Evolutionary conservation across 2,113 vertebrate genomes (phyloP), one percentile per base, ranked within the genome.

Genomic region (Brachirus orientalis): DNA sequence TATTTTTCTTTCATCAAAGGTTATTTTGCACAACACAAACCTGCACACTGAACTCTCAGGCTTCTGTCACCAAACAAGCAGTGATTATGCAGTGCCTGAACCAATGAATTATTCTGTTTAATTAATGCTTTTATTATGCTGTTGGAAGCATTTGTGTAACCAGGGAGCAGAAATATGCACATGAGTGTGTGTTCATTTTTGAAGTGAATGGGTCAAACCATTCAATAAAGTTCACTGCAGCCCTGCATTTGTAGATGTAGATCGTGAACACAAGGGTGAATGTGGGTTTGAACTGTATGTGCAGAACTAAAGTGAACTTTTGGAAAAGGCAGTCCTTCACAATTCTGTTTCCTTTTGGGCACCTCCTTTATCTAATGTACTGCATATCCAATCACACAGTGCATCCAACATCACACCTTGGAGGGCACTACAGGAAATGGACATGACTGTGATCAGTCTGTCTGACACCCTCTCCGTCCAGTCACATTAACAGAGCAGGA

Each of bases 81-180:
- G 71, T 50, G 58, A 59, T 69, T 20, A 66, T 57, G 73, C 67
- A 80, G 59, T 35, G 45, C 55, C 63, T 77, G 22, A 40, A 22
- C 22, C 14, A 1, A 84, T 90, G 52, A 84, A 88, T 87, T 77
- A 87, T 90, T 86, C 80, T 69, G 56, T 84, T 84, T 83, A 64
- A 73, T 84, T 74, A 43, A 67, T 35, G 47, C 44, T 70, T 79
- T 54, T 55, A 64, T 79, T 54, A 55, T 62, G 59, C 71, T 12
- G 51, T 44, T 65, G 50, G 57, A 68, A 53, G 58, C 46, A 43
- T 50, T 18, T 6, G 40, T 41, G 53, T 58, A 51, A 45, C 67
- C 57, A 35, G 33, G 41, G 12, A 58, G 60, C 38, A 17, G 33
- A 35, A 17, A 76, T 58, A 13, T 43, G 22, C 28, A 28, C 43